Percentiles rank a stretch among this genome's conserved stretches.
These are phyloP conservation scores for Ornithoptera alexandrae DNA, from an alignment of 2,888 invertebrate species.

Conservation along the genomic window DNA sequence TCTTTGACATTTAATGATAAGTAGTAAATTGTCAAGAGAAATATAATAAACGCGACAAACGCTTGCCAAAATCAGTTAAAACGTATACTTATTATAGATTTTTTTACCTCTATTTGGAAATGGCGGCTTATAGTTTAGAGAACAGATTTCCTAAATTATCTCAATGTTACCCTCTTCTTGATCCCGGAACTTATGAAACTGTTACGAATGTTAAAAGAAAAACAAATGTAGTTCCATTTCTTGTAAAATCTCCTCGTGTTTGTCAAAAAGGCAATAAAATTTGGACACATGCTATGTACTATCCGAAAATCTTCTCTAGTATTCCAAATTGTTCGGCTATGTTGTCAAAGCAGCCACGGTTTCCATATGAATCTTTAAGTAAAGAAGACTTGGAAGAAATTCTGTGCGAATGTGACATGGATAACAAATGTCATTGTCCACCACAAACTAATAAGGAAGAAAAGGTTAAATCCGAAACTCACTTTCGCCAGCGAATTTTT, in stretches of 20 bases:
- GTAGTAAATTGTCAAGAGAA: background rate
- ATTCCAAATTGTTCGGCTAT: constrained; percentile 58
- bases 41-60: background rate
- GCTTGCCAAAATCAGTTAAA: background rate
- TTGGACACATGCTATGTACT: constrained; percentile 59
- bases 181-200: constrained; percentile 61
- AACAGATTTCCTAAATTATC: constrained; percentile 49
- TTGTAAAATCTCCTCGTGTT: constrained; percentile 50
- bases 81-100: background rate
- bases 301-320: constrained; percentile 37
- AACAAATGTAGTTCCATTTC: constrained; percentile 53
- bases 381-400: constrained; percentile 55
- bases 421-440: constrained; percentile 54
- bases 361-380: constrained; percentile 57
- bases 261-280: constrained; percentile 38
- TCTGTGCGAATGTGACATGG: constrained; percentile 57
- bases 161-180: constrained; percentile 49
- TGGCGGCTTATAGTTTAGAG: constrained; percentile 55
- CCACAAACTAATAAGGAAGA: constrained; percentile 38
- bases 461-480: constrained; percentile 32
- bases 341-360: constrained; percentile 56
- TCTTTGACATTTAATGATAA: background rate
- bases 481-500: constrained; percentile 44
- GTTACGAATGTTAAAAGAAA: constrained; percentile 33
- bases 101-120: background rate